phyloP scores from a whole-genome alignment of 2,113 vertebrate genomes.

The Centrocercus urophasianus region DNA sequence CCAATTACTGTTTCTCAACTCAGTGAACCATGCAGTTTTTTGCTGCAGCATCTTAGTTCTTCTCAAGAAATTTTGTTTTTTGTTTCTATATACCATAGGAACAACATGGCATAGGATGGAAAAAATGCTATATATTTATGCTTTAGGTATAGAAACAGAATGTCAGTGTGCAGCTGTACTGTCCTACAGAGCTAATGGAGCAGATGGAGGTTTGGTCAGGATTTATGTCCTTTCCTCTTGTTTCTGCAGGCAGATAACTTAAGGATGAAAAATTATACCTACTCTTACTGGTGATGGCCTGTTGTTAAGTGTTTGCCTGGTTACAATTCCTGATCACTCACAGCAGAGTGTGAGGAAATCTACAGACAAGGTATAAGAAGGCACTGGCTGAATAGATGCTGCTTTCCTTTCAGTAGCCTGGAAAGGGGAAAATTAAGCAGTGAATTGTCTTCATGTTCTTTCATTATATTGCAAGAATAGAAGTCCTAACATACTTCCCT shows the following conservation, averaged over 20 bases:
- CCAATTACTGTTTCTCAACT: not conserved
- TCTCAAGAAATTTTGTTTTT: not conserved
- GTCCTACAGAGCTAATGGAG: not conserved
- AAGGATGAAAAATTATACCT: not conserved
- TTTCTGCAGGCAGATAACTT: not conserved
- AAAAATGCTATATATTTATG: not conserved
- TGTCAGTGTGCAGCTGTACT: rapidly evolving
- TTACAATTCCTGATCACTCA: not conserved
- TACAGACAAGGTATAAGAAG: not conserved
- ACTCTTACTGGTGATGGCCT: not conserved
- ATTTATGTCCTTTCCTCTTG: not conserved
- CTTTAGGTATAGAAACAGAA: rapidly evolving
- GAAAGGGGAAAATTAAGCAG: not conserved
- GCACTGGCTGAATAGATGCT: not conserved
- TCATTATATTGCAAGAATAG: not conserved
- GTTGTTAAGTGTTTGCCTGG: not conserved
- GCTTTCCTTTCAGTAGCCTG: not conserved
- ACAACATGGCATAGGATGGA: not conserved
- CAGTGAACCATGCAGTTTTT: not conserved
- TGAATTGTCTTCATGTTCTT: not conserved
- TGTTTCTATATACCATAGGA: not conserved
- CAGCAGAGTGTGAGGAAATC: not conserved
- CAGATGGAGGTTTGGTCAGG: not conserved
- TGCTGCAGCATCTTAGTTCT: not conserved
- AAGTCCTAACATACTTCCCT: not conserved